phyloP scores from a whole-genome alignment of 2,113 vertebrate species.

The Cyanoderma ruficeps region DNA sequence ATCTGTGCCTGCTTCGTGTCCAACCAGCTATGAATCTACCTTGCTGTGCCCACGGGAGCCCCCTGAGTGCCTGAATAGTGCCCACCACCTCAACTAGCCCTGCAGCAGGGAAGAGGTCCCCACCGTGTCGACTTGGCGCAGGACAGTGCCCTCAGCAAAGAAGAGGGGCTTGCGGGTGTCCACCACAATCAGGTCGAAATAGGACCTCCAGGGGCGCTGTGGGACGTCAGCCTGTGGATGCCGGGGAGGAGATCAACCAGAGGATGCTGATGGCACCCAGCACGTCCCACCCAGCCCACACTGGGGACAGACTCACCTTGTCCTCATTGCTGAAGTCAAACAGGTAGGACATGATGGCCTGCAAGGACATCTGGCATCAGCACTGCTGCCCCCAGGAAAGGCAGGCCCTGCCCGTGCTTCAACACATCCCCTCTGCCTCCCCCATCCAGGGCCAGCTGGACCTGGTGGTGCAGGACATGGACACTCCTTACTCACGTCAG shows the following conservation, averaged over 20 bases:
- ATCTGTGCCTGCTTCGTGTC: no score
- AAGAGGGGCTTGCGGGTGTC: slow-evolving; percentile 85
- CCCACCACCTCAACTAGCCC: not conserved
- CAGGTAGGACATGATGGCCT: slow-evolving; percentile 86
- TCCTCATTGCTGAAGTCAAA: slow-evolving; percentile 63
- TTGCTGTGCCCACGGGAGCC: fast-evolving
- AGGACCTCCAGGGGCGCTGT: slow-evolving; percentile 74
- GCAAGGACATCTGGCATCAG: not conserved
- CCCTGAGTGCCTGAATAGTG: not conserved
- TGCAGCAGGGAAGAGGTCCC: not conserved
- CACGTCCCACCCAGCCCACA: fast-evolving
- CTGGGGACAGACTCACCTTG: slow-evolving; percentile 57
- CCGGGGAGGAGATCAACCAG: fast-evolving
- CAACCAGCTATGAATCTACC: fast-evolving
- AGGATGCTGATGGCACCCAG: not conserved
- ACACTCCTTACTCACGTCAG: slow-evolving; percentile 63
- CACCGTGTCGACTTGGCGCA: slow-evolving; percentile 86
- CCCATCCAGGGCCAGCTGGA: not conserved
- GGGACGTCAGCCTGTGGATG: slow-evolving; percentile 29
- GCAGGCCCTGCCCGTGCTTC: not conserved
- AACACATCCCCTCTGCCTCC: not conserved
- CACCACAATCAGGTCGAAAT: slow-evolving; percentile 84
- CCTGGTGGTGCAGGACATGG: fast-evolving
- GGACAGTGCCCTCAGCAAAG: slow-evolving; percentile 82
- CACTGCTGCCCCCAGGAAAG: not conserved